Percentiles rank a stretch among this genome's conserved stretches.
These are phyloP conservation scores for Pogonus chalceus DNA, from an alignment of 1,140 invertebrate genomes.

Conservation along the genomic window DNA sequence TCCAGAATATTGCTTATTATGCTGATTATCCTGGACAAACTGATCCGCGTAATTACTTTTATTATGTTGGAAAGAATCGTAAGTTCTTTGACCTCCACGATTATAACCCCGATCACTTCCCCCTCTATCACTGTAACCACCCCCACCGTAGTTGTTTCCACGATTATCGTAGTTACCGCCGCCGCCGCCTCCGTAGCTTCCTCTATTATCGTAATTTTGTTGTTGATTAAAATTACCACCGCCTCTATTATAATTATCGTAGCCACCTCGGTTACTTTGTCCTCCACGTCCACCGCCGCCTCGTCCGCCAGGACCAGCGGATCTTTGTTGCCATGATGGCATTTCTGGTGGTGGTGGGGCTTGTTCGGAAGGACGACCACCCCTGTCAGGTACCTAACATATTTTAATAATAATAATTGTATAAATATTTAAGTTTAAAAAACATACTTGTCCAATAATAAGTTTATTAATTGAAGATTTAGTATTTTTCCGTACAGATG, in stretches of 20 bases:
- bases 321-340: constrained; percentile 77
- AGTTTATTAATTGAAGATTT: constrained; percentile 74
- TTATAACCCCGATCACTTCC: constrained; percentile 20
- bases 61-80: constrained; percentile 30
- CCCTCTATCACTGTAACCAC: constrained; percentile 20
- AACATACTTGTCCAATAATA: constrained; percentile 62
- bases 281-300: constrained; percentile 21
- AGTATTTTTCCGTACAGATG: constrained; percentile 67
- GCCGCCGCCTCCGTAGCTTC: constrained; percentile 9
- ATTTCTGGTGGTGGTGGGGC: constrained; percentile 90
- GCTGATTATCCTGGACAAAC: constrained; percentile 31
- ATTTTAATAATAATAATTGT: background rate
- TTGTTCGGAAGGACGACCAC: constrained; percentile 78
- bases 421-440: constrained; percentile 2
- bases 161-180: constrained; percentile 10
- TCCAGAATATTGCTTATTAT: constrained; percentile 29
- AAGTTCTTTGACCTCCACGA: constrained; percentile 28
- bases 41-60: constrained; percentile 32
- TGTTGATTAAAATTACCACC: constrained; percentile 12
- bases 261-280: constrained; percentile 13
- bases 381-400: constrained; percentile 68
- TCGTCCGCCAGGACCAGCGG: constrained; percentile 24
- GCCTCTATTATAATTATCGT: constrained; percentile 15
- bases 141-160: constrained; percentile 15
- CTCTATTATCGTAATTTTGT: constrained; percentile 17